Evolutionary conservation across 2,797 vertebrate genomes (phyloP), one percentile per base, ranked within the genome.

Genomic region (Betta splendens): DNA sequence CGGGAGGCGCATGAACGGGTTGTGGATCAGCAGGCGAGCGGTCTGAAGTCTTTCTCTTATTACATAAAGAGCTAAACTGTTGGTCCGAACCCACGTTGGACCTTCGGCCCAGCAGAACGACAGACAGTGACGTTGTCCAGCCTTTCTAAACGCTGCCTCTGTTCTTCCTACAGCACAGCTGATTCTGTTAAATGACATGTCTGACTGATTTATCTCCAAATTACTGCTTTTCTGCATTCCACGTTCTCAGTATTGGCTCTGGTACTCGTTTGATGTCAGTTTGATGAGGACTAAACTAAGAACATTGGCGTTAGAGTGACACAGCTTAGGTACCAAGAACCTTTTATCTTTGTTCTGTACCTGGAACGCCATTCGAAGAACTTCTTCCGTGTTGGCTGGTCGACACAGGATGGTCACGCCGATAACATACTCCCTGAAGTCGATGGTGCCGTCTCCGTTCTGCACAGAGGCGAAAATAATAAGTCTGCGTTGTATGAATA

Each of bases 371-470:
- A 97, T 93, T 55, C 59, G 91, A 62, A 99, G 94, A 37, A 96
- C 95, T 4, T 96, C 96, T 28, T 98, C 95, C 0, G 95, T 98
- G 88, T 98, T 98, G 15, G 95, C 95, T 23, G 98, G 97, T 69
- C 93, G 93, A 83, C 97, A 99, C 44, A 99, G 77, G 65, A 99
- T 92, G 29, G 93, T 95, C 81, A 99, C 91, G n/a, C 98, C 98
- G 20, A 99, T 99, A 3, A 99, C 96, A 21, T 99, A 99, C 81
- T 99, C 98, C 83, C 98, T 92, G 89, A 99, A 99, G 89, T 99
- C 98, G 1, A 99, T 95, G 68, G 94, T 96, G 79, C 96, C 95
- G 20, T 99, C 96, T 12, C 92, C 89, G 21, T 99, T 90, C 98
- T 99, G 56, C 39, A 65, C 8, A 8, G 16, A 64, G 22, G 20